Percentiles rank a stretch among this genome's conserved stretches.
Conservation (phyloP, 2,797 vertebrate species). For the Hemibagrus guttatus region DNA sequence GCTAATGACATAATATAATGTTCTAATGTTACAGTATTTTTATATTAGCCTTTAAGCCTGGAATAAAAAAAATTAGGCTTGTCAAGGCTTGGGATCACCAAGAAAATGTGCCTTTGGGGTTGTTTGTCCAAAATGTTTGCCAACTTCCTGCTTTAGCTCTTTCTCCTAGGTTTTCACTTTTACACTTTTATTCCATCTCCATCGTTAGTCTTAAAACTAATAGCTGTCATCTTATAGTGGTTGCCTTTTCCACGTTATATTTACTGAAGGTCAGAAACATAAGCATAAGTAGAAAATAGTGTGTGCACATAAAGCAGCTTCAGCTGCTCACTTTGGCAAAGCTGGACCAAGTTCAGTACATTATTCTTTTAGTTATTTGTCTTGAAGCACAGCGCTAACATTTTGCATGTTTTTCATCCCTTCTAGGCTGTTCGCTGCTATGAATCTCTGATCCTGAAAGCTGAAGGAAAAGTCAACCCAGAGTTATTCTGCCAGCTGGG, state of each 20-base stretch:
- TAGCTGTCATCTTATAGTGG: not conserved
- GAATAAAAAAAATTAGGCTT: not conserved
- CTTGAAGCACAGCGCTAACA: not conserved
- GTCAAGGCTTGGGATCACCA: too few relatives aligned
- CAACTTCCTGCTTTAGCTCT: not conserved
- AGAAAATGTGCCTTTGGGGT: not conserved
- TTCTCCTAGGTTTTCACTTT: not conserved
- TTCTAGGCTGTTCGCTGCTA: conserved; percentile 93
- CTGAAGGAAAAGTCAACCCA: conserved; percentile 95
- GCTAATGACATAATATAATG: not conserved
- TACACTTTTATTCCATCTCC: too few relatives aligned
- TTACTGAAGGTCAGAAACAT: not conserved
- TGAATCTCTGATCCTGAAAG: conserved; percentile 92
- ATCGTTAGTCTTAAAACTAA: not conserved
- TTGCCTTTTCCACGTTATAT: not conserved
- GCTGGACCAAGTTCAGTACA: not conserved
- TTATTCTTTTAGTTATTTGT: not conserved
- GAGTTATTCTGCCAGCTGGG: conserved; percentile 98
- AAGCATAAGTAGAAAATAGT: not conserved
- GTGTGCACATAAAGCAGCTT: not conserved
- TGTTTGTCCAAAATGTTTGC: not conserved
- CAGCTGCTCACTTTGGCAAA: not conserved
- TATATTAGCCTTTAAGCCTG: not conserved
- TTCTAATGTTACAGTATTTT: not conserved
- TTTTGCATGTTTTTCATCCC: conserved; percentile 49